A percentile compares a stretch with the other conserved stretches of the same genome.
phyloP scores from a whole-genome alignment of 1,140 invertebrate genomes.

The Phocides pigmalion region DNA sequence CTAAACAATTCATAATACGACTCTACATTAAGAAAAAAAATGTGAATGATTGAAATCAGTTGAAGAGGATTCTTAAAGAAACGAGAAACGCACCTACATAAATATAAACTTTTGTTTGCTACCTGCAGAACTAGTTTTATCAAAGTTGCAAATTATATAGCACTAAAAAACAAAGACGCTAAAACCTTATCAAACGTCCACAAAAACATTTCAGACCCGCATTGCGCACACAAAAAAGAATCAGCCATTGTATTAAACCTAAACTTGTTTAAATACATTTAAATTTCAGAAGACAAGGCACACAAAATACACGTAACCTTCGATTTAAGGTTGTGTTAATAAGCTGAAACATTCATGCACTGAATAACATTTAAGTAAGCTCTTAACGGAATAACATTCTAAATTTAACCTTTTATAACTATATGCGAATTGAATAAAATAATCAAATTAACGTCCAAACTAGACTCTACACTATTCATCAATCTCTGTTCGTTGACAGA shows the following conservation, averaged over 20 bases:
- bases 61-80: no score
- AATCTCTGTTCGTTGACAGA: no score
- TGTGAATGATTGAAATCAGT: no score
- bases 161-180: constrained; percentile 16
- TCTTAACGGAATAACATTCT: constrained; percentile 2
- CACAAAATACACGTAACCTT: constrained; percentile 35
- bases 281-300: constrained; percentile 16
- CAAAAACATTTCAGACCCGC: constrained; percentile 7
- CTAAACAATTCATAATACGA: background rate
- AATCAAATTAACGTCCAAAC: no score
- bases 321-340: constrained; percentile 37
- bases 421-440: background rate
- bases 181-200: constrained; percentile 13
- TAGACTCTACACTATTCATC: no score
- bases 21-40: no score
- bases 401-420: constrained; percentile 19
- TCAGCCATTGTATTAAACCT: constrained; percentile 10
- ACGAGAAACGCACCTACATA: background rate
- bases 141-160: constrained; percentile 6
- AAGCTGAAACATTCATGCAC: constrained; percentile 33
- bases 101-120: background rate
- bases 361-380: constrained; percentile 28
- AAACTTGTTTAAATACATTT: constrained; percentile 16
- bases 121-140: constrained; percentile 18
- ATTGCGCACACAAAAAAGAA: background rate